Evolutionary conservation across 1,140 invertebrate genomes (phyloP), one percentile per base, ranked within the genome.

Genomic region (Drosophila quadrilineata): DNA sequence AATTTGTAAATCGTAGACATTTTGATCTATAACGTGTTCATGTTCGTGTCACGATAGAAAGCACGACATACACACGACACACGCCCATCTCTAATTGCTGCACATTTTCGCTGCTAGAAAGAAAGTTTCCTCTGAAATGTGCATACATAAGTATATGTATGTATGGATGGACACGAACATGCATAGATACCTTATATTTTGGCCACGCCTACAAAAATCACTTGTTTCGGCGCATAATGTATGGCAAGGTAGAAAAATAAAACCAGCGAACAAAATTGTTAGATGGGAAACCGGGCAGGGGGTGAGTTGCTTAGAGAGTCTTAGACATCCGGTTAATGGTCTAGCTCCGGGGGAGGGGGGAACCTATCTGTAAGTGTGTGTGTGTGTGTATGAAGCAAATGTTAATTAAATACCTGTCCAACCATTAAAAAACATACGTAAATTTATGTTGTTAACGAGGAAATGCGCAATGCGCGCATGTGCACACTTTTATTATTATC

Each of bases 381-480:
- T 29, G 9, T 35, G 22, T 38, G 35, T 54, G 52, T 22, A 29
- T 43, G 26, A 63, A 60, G 54, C 49, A 50, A 86, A 80, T 80
- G 79, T 80, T 86, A 86, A 85, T 86, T 86, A 85, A 86, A 86
- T 86, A 85, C 74, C 77, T 79, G 79, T 85, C 74, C 66, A 66
- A 64, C 79, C 76, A 84, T 85, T 74, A 71, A 84, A n/a, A 80
- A 85, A 84, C 73, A 77, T 85, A 85, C 71, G 75, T 86, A 86
- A 85, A 86, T 86, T 86, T 75, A 85, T 77, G 76, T 77, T 80
- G 80, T 79, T 86, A 85, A 86, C 80, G 74, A 86, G 71, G 80
- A 85, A 85, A 69, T 86, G 71, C 68, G 77, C 77, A 67, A 52
- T 73, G 45, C 45, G 75, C 71, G 66, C 76, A 72, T 73, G 80